These are phyloP conservation scores for Edolisoma coerulescens DNA, from an alignment of 2,113 vertebrate genomes.

Conservation along the genomic window DNA sequence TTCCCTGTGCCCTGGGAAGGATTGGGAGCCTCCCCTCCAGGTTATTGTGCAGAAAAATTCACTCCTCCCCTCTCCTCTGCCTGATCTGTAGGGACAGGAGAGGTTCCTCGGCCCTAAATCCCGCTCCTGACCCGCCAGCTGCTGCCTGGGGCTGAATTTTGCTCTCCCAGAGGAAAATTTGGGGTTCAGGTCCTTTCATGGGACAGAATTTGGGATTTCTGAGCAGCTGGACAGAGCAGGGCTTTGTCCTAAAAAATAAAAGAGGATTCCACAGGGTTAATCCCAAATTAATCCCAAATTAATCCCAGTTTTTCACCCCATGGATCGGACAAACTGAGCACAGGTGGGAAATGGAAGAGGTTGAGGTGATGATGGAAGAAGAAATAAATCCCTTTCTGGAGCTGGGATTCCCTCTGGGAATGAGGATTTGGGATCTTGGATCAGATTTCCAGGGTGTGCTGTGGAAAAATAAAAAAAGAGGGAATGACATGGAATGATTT, in stretches of 20 bases:
- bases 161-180: neutral
- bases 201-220: neutral
- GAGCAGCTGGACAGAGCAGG: neutral
- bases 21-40: neutral
- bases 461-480: too few species aligned
- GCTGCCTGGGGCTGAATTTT: constrained; percentile 26
- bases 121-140: neutral
- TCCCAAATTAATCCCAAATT: neutral
- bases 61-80: neutral
- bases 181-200: rapidly evolving
- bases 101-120: neutral
- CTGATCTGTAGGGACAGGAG: neutral
- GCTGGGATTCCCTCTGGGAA: neutral
- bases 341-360: neutral
- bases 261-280: neutral
- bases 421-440: neutral
- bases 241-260: neutral
- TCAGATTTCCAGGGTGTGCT: neutral
- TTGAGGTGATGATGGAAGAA: neutral
- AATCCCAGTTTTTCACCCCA: neutral
- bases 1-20: neutral
- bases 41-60: neutral
- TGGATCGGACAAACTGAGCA: neutral
- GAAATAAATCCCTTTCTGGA: neutral
- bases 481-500: too few species aligned